Conservation (phyloP, 2,888 invertebrate genomes). For the Eupithecia abbreviata region DNA sequence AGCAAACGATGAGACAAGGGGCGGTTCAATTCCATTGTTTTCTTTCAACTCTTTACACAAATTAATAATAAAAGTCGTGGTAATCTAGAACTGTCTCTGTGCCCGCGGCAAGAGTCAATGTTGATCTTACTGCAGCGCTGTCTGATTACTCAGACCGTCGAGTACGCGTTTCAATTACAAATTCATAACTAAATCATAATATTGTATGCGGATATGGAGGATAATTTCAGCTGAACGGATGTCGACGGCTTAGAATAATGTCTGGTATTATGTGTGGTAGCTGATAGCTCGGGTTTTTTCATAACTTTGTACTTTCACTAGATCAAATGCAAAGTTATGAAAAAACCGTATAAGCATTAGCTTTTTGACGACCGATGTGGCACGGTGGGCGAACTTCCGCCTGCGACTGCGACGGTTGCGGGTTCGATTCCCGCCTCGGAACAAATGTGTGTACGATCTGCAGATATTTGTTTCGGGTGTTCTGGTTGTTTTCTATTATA, state of each 20-base stretch:
- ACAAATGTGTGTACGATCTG: too few species aligned
- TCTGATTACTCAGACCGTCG: conserved; percentile 67
- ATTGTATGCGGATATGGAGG: conserved; percentile 47
- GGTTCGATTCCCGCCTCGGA: too few species aligned
- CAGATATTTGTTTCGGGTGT: too few species aligned
- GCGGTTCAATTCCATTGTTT: conserved; percentile 55
- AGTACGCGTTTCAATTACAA: conserved; percentile 62
- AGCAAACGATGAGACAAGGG: conserved; percentile 65
- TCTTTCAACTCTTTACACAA: conserved; percentile 76
- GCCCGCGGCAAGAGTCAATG: conserved; percentile 59
- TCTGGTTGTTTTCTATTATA: too few species aligned
- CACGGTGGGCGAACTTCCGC: too few species aligned
- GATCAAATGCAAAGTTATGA: too few species aligned
- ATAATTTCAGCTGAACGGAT: conserved; percentile 36
- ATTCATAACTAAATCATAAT: conserved; percentile 72
- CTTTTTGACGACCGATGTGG: too few species aligned
- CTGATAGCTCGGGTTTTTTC: background rate
- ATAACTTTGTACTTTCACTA: background rate
- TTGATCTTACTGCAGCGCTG: conserved; percentile 67
- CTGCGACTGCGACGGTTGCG: too few species aligned
- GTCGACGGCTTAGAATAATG: background rate
- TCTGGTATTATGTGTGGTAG: background rate
- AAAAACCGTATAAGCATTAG: too few species aligned
- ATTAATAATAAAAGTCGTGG: conserved; percentile 75
- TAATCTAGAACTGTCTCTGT: conserved; percentile 62